Evolutionary conservation across 2,797 vertebrate species (phyloP), one percentile per base, ranked within the genome.

Genomic region (Urosaurus nigricauda): DNA sequence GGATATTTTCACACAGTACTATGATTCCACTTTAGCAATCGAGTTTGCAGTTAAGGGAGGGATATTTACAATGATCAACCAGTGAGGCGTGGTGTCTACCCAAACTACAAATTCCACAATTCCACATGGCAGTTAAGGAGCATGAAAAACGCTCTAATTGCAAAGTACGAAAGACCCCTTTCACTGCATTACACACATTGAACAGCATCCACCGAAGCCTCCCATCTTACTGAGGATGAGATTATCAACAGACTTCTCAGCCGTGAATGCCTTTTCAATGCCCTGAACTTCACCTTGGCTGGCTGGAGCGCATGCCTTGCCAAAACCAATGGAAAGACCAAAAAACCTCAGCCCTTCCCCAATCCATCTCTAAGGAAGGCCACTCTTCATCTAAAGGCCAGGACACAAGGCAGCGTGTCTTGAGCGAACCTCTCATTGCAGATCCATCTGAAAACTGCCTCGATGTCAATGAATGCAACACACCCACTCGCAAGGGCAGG

Each of bases 251-350:
- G 88, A 40, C 83, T 90, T 91, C 89, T 92, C 88, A 91, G 83
- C 82, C 91, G 56, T 53, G 17, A 73, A 92, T 87, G 94, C 93
- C 88, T 94, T 93, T 77, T 84, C 94, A 88, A 87, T 86, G 92
- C 91, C 92, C 93, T 12, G 0, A 82, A 82, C 80, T 87, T 94
- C 92, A 91, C 91, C 91, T 90, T 60, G 7, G 29, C 83, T 29
- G 89, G 77, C 90, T 78, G 81, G 65, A 85, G 73, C 83, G 79
- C 56, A 7, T 51, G 63, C 7, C 37, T 83, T 58, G 63, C 85
- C 82, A 17, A 51, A 78, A 51, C 51, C 84, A 16, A 37, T 24
- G n/a, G 21, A 78, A 58, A 43, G 16, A 13, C 63, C 11, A 74
- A 84, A 71, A 60, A 75, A 65, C 83, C 88, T 1, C 35, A 75